Evolutionary conservation across 2,113 vertebrate genomes (phyloP), one percentile per base, ranked within the genome.

Genomic region (Hemichromis elongatus): DNA sequence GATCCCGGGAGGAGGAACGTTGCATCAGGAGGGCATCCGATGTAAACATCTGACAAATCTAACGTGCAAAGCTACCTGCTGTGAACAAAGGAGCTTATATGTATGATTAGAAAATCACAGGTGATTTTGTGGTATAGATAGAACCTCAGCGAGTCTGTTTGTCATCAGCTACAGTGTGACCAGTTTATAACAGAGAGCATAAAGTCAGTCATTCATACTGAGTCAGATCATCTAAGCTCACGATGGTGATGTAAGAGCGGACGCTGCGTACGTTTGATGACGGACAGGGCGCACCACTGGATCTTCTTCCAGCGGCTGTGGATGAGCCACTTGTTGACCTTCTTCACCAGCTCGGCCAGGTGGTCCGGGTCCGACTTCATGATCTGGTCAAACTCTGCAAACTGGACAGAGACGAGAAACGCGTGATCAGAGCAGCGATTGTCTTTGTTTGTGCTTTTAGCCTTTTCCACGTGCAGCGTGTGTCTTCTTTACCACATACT

Each of bases 361-460:
- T 99, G 98, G 70, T 99, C 99, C 0, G 99, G 99, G 92, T 99
- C 99, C 19, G 99, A 99, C 94, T 98, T 99, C 99, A 99, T 99
- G 90, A 99, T 99, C 94, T 98, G 97, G 94, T 99, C 99, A 73
- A 99, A 99, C 94, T 99, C 99, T 86, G 97, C 97, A 94, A 99
- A 99, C 99, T 99, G 93, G 28, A 52, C 10, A 10, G 14, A 42
- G 19, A 9, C 0, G 4, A 68, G 13, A 59, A 16, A 8, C 1
- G 5, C 5, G 2, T 8, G 5, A 30, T 75, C 70, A 75, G 42
- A 73, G 42, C 24, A 24, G 9, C 5, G 9, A 75, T 19, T 13
- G 59, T 13, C 33, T 73, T 73, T 19, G 24, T 42, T 68, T 68
- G 37, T 68, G 14, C 5, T 16, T 47, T 73, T 26, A 18, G 40